A percentile compares a stretch with the other conserved stretches of the same genome.
phyloP scores from a whole-genome alignment of 2,797 vertebrate genomes.

The Arrhamphus sclerolepis region DNA sequence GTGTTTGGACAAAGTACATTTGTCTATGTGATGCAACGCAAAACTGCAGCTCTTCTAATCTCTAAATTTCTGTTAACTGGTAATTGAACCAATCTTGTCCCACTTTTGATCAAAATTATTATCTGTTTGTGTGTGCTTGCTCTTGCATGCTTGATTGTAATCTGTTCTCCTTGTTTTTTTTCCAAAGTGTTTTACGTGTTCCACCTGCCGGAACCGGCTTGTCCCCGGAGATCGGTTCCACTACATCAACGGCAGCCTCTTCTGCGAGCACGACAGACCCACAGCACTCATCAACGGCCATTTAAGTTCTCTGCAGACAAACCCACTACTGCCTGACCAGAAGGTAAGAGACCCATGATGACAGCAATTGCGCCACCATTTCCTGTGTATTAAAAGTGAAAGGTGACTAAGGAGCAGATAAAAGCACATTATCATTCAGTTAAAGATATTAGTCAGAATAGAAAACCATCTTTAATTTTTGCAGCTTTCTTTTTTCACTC shows the following conservation, averaged over 20 bases:
- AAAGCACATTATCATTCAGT: conserved; percentile 72
- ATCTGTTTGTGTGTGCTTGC: too few relatives aligned
- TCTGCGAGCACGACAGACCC: conserved; percentile 99
- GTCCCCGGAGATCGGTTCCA: conserved; percentile 99
- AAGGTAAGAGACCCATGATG: conserved; percentile 84
- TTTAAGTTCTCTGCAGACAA: conserved; percentile 99
- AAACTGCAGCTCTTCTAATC: too few relatives aligned
- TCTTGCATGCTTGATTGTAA: too few relatives aligned
- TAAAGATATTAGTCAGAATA: conserved; percentile 37
- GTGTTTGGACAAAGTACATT: too few relatives aligned
- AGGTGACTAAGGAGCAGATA: conserved; percentile 68
- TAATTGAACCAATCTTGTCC: too few relatives aligned
- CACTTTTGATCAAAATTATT: too few relatives aligned
- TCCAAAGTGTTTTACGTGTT: conserved; percentile 95
- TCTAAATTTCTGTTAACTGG: too few relatives aligned
- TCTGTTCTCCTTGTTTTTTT: not conserved
- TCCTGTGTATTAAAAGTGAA: conserved; percentile 6
- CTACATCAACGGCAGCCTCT: conserved; percentile 99
- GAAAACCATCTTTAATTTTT: conserved; percentile 78
- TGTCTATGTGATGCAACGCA: too few relatives aligned
- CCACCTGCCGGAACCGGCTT: conserved; percentile 98
- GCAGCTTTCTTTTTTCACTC: conserved; percentile 90
- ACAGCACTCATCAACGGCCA: conserved; percentile 99
- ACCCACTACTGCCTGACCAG: conserved; percentile 98
- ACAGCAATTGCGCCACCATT: not conserved